phyloP scores from a whole-genome alignment of 1,140 invertebrate species.

The Pseudachorutes palmiensis region DNA sequence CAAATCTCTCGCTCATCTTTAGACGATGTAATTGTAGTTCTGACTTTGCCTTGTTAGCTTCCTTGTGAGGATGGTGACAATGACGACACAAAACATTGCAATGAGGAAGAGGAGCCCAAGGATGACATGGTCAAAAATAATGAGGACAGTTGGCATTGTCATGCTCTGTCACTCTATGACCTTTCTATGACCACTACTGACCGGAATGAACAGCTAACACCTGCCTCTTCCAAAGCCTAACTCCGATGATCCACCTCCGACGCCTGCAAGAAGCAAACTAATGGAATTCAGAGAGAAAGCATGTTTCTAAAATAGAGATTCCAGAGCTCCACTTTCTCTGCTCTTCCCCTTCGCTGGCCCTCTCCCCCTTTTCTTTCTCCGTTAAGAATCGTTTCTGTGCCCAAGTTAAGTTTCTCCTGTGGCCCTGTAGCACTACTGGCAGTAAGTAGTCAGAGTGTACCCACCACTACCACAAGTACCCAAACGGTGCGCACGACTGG shows the following conservation, averaged over 20 bases:
- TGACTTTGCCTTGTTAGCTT: slow-evolving; percentile 23
- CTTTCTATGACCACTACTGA: neutral
- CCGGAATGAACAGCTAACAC: neutral
- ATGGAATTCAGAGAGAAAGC: neutral
- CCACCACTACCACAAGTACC: neutral
- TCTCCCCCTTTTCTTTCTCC: neutral
- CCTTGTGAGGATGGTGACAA: slow-evolving; percentile 34
- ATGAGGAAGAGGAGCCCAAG: slow-evolving; percentile 40
- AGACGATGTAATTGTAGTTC: neutral
- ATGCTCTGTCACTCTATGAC: neutral
- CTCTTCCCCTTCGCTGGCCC: neutral
- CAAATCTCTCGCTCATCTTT: neutral
- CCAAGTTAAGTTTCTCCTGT: neutral
- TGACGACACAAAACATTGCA: slow-evolving; percentile 40
- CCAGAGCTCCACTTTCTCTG: neutral
- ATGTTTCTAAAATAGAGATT: slow-evolving; percentile 14
- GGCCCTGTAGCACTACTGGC: neutral
- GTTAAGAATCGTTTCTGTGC: neutral
- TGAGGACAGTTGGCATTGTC: slow-evolving; percentile 40
- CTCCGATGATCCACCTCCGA: neutral
- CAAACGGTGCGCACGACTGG: neutral
- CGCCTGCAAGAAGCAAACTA: neutral
- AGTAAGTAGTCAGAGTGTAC: neutral
- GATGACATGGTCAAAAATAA: slow-evolving; percentile 41
- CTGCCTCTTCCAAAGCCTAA: neutral